These are phyloP conservation scores for Callionymus lyra DNA, from an alignment of 2,113 vertebrate genomes.

Conservation along the genomic window DNA sequence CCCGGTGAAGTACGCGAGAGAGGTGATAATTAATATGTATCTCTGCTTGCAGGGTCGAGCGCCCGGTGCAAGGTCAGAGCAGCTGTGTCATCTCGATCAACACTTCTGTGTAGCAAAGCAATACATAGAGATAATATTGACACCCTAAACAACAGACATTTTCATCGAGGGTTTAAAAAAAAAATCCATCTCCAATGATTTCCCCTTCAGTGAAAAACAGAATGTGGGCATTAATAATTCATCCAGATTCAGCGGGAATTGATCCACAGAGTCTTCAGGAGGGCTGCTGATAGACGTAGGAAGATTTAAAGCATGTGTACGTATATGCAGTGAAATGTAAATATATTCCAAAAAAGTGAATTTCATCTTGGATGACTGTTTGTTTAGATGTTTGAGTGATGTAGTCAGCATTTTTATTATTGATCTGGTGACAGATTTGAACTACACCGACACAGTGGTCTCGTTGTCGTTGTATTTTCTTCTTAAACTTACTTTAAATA, in stretches of 20 bases:
- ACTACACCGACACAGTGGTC: too few relatives aligned
- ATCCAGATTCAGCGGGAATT: slow-evolving; percentile 55
- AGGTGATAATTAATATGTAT: slow-evolving; percentile 44
- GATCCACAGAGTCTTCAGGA: slow-evolving; percentile 37
- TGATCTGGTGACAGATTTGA: too few relatives aligned
- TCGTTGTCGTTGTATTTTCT: too few relatives aligned
- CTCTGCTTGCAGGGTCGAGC: slow-evolving; percentile 33
- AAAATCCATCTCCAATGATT: slow-evolving; percentile 63
- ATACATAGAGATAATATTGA: slow-evolving; percentile 53
- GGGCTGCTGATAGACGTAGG: background rate
- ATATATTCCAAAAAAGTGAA: background rate
- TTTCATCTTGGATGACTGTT: background rate
- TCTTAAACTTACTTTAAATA: too few relatives aligned
- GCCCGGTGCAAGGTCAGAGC: slow-evolving; percentile 46
- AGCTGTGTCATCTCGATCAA: slow-evolving; percentile 35
- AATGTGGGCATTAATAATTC: slow-evolving; percentile 68
- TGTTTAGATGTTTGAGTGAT: slow-evolving; percentile 4
- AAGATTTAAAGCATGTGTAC: background rate
- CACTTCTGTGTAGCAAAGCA: slow-evolving; percentile 22
- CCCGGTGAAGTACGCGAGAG: slow-evolving; percentile 7
- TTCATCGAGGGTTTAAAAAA: slow-evolving; percentile 45
- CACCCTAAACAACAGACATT: slow-evolving; percentile 59
- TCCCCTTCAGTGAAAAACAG: slow-evolving; percentile 58
- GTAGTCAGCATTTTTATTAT: too few relatives aligned
- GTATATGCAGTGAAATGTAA: background rate